phyloP scores from a whole-genome alignment of 2,888 invertebrate genomes.

The Drosophila stalkeri region DNA sequence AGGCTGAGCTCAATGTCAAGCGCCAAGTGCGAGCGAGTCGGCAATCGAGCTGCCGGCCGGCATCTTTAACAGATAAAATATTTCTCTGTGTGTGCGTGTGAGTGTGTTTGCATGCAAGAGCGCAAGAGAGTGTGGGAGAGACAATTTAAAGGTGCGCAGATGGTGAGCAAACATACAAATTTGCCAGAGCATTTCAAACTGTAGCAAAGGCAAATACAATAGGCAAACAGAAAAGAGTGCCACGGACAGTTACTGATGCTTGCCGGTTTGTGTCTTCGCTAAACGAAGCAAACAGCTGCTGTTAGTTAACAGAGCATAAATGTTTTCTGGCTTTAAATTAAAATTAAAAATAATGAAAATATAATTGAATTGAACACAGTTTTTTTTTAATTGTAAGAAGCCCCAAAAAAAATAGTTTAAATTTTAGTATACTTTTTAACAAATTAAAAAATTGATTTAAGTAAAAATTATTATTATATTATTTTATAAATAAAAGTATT shows the following conservation, averaged over 20 bases:
- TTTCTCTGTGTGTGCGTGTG: slow-evolving; percentile 5
- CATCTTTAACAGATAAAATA: slow-evolving; percentile 47
- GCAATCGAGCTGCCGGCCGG: slow-evolving; percentile 44
- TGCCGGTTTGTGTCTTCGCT: slow-evolving; percentile 46
- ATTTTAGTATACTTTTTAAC: too few relatives aligned
- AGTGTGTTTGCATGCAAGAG: background rate
- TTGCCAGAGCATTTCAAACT: slow-evolving; percentile 31
- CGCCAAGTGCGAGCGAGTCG: slow-evolving; percentile 57
- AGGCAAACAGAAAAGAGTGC: slow-evolving; percentile 2
- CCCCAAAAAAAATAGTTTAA: too few relatives aligned
- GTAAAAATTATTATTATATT: too few relatives aligned
- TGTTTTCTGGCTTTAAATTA: too few relatives aligned
- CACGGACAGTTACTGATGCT: slow-evolving; percentile 16
- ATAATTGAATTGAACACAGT: too few relatives aligned
- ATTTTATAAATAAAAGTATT: too few relatives aligned
- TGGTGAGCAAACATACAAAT: slow-evolving; percentile 28
- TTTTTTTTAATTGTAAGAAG: too few relatives aligned
- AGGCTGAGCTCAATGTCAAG: slow-evolving; percentile 63
- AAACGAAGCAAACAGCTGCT: background rate
- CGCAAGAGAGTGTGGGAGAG: slow-evolving; percentile 44
- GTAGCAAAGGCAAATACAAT: slow-evolving; percentile 16
- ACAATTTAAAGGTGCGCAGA: slow-evolving; percentile 16
- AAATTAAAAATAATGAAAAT: too few relatives aligned
- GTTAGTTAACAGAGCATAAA: background rate
- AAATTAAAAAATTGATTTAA: too few relatives aligned